These are phyloP conservation scores for Promerops cafer DNA, from an alignment of 2,113 vertebrate species.

Conservation along the genomic window DNA sequence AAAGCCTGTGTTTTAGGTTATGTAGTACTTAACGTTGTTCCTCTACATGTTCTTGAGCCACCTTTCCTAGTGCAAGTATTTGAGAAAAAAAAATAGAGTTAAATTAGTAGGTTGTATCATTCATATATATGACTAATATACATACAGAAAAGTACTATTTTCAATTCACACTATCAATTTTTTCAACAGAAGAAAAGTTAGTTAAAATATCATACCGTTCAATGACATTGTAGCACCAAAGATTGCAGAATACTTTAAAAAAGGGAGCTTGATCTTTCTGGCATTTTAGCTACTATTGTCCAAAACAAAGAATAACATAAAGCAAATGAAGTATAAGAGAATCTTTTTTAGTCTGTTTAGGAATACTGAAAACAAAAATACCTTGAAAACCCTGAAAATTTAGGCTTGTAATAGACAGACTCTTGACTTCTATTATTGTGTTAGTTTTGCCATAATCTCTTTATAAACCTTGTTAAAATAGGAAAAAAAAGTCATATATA, in stretches of 20 bases:
- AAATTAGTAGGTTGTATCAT: not conserved
- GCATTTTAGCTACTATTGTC: slow-evolving; percentile 5
- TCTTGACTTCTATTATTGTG: not conserved
- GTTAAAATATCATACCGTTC: not conserved
- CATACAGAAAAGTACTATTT: not conserved
- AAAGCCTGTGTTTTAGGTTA: not conserved
- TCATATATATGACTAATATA: not conserved
- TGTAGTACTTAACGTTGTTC: accelerated
- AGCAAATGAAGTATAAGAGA: not conserved
- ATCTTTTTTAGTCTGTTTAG: not conserved
- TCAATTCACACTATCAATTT: accelerated
- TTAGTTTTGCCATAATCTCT: not conserved
- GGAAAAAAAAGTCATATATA: not conserved
- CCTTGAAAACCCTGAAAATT: not conserved
- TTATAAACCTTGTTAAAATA: not conserved
- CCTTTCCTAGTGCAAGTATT: not conserved
- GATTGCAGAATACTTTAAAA: not conserved
- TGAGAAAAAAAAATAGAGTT: not conserved
- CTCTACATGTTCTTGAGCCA: not conserved
- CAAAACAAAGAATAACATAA: not conserved
- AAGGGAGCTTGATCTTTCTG: not conserved
- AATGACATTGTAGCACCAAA: not conserved
- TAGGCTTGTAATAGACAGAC: not conserved
- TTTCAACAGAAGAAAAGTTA: not conserved
- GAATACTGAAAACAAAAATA: slow-evolving; percentile 43